These are phyloP conservation scores for Gambusia yucatana DNA, from an alignment of 2,797 vertebrate genomes.

Conservation along the genomic window DNA sequence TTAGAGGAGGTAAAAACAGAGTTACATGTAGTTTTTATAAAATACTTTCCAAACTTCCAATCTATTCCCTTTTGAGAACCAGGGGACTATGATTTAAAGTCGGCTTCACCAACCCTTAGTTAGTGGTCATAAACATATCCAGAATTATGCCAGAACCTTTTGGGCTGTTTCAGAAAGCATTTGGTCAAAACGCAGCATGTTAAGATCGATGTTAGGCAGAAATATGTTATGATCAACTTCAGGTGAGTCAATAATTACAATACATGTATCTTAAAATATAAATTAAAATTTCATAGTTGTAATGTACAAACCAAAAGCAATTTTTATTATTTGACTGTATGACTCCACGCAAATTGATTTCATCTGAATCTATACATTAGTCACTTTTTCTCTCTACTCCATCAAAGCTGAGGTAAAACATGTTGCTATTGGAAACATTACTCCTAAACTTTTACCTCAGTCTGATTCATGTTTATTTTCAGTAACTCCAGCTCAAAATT, in stretches of 20 bases:
- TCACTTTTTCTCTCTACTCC: background rate
- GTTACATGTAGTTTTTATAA: background rate
- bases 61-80: background rate
- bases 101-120: background rate
- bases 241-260: background rate
- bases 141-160: background rate
- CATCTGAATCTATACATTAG: background rate
- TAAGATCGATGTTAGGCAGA: background rate
- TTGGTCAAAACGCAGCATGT: background rate
- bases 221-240: background rate
- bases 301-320: background rate
- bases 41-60: background rate
- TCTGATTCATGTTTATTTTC: background rate
- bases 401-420: background rate
- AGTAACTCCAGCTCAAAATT: background rate
- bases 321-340: background rate
- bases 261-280: background rate
- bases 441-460: background rate
- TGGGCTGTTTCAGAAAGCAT: background rate
- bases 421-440: constrained; percentile 3
- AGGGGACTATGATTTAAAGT: background rate
- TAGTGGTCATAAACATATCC: background rate
- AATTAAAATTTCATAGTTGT: background rate
- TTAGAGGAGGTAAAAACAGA: background rate
- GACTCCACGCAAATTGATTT: background rate